These are phyloP conservation scores for Drosophila nr. fundita DNA, from an alignment of 2,888 invertebrate species.

Conservation along the genomic window DNA sequence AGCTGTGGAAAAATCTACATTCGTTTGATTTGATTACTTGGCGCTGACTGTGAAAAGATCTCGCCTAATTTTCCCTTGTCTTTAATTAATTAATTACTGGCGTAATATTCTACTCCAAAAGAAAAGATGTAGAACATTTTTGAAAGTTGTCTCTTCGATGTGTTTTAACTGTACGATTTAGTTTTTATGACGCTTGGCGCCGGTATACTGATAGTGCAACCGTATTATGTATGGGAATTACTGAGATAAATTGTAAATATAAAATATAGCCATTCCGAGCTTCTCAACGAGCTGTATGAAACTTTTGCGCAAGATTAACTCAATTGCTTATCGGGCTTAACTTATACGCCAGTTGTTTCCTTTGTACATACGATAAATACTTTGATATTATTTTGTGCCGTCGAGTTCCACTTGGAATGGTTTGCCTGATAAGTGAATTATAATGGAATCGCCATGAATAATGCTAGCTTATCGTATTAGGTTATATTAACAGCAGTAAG, in stretches of 20 bases:
- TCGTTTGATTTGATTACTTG: constrained; percentile 48
- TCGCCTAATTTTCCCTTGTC: constrained; percentile 73
- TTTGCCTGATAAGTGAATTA: constrained; percentile 36
- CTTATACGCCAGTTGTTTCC: constrained; percentile 55
- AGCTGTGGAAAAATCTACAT: constrained; percentile 73
- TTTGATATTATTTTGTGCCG: constrained; percentile 42
- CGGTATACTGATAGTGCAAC: constrained; percentile 30
- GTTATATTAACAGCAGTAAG: constrained; percentile 11
- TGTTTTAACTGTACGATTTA: constrained; percentile 29
- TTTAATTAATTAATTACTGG: constrained; percentile 75
- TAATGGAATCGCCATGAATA: constrained; percentile 55
- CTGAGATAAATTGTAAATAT: constrained; percentile 33
- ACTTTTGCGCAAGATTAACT: constrained; percentile 33
- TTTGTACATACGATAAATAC: constrained; percentile 42
- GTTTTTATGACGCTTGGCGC: constrained; percentile 51
- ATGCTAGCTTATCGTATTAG: constrained; percentile 48
- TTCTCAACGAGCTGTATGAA: constrained; percentile 35
- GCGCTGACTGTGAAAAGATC: constrained; percentile 69
- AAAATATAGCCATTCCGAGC: not conserved
- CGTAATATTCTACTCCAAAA: constrained; percentile 39
- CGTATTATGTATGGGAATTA: constrained; percentile 39
- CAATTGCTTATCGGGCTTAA: constrained; percentile 36
- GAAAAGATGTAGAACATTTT: constrained; percentile 31
- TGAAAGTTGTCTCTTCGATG: constrained; percentile 42
- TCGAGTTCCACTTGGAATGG: constrained; percentile 17